Conservation (phyloP, 2,888 invertebrate genomes). For the Sympetrum striolatum region DNA sequence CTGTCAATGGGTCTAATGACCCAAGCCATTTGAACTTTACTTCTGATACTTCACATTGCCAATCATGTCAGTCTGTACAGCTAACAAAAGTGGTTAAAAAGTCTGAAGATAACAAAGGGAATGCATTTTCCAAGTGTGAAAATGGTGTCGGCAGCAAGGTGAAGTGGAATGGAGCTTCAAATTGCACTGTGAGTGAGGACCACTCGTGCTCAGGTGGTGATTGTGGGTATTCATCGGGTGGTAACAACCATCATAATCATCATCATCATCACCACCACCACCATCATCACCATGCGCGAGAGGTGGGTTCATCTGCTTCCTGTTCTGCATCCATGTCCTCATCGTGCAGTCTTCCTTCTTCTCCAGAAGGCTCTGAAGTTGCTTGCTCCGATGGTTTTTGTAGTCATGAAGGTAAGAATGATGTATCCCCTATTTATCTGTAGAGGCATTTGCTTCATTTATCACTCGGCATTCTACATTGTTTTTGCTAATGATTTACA, state of each 20-base stretch:
- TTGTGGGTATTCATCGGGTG: conserved; percentile 88
- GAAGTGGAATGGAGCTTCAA: conserved; percentile 10
- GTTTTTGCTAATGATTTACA: no score
- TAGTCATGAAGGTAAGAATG: conserved; percentile 67
- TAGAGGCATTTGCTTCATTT: no score
- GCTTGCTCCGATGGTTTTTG: conserved; percentile 90
- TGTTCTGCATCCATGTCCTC: conserved; percentile 72
- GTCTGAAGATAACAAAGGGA: conserved; percentile 5
- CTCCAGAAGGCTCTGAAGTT: conserved; percentile 88
- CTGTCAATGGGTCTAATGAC: not conserved
- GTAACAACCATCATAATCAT: conserved; percentile 63
- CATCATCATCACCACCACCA: conserved; percentile 26
- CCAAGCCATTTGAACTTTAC: not conserved
- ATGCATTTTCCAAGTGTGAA: conserved; percentile 20
- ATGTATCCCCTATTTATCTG: no score
- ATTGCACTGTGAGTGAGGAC: conserved; percentile 28
- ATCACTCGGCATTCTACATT: no score
- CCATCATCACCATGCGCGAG: conserved; percentile 4
- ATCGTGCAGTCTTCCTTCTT: conserved; percentile 80
- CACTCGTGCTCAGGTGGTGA: conserved; percentile 59
- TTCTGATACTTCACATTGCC: conserved; percentile 12
- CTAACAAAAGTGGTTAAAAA: not conserved
- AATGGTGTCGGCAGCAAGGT: conserved; percentile 32
- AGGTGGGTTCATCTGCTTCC: conserved; percentile 28
- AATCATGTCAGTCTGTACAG: conserved; percentile 32